Percentiles rank a stretch among this genome's conserved stretches.
These are phyloP conservation scores for Otis tarda DNA, from an alignment of 2,113 vertebrate species.

Conservation along the genomic window DNA sequence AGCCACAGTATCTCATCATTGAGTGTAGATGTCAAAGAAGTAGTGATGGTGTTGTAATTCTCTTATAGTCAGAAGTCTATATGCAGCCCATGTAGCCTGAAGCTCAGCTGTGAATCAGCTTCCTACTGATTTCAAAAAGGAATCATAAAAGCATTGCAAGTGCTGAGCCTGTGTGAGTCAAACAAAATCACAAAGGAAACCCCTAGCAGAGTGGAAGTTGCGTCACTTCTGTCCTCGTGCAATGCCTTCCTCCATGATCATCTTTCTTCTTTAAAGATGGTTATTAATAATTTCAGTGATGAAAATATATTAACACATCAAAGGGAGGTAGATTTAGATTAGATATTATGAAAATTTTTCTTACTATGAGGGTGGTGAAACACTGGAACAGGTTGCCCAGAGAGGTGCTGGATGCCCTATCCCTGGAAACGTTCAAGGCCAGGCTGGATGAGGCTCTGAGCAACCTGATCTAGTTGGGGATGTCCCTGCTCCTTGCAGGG, in stretches of 20 bases:
- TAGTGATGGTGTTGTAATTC: rapidly evolving
- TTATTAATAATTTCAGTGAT: not conserved
- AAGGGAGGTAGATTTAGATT: no score
- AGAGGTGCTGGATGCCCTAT: no score
- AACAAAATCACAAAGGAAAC: not conserved
- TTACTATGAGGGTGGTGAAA: no score
- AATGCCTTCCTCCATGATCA: not conserved
- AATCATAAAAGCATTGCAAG: not conserved
- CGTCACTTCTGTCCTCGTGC: not conserved
- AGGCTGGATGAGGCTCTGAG: no score
- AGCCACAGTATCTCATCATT: not conserved
- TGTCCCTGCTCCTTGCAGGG: no score
- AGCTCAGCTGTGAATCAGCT: not conserved
- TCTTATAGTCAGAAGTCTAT: not conserved
- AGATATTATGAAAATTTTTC: no score
- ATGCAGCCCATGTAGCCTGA: not conserved
- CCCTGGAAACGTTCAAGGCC: no score
- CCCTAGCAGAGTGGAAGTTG: not conserved
- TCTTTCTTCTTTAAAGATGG: not conserved
- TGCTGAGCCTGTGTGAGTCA: not conserved
- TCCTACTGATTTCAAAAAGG: not conserved
- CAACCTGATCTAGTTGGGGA: no score
- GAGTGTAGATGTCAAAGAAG: not conserved
- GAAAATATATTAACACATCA: not conserved
- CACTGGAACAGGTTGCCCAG: no score